These are phyloP conservation scores for Periphyllus acericola DNA, from an alignment of 2,888 invertebrate species.

Conservation along the genomic window DNA sequence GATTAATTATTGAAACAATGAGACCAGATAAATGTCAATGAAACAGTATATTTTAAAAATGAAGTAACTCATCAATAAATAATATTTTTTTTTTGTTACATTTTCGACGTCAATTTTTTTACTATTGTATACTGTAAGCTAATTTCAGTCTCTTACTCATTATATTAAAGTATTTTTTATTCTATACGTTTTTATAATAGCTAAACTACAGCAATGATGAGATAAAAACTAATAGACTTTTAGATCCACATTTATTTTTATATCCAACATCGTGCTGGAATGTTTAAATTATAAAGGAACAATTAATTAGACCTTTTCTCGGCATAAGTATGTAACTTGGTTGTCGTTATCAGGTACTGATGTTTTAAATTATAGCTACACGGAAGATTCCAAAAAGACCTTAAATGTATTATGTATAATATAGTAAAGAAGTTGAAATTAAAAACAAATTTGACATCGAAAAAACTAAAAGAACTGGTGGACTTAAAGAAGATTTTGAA, in stretches of 20 bases:
- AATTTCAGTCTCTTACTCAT: constrained; percentile 57
- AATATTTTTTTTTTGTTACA: neutral
- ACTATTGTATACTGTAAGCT: constrained; percentile 48
- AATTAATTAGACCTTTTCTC: constrained; percentile 4
- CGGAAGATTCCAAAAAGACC: constrained; percentile 25
- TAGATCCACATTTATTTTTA: constrained; percentile 7
- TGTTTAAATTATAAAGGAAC: constrained; percentile 41
- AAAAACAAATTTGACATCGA: constrained; percentile 20
- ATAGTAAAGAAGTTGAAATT: constrained; percentile 26
- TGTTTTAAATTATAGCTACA: constrained; percentile 40
- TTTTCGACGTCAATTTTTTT: constrained; percentile 15
- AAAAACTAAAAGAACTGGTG: constrained; percentile 13
- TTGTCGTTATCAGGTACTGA: constrained; percentile 26
- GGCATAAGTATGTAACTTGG: constrained; percentile 4
- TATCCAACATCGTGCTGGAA: constrained; percentile 37
- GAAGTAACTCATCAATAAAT: constrained; percentile 11
- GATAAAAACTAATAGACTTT: constrained; percentile 25
- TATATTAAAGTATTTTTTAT: constrained; percentile 56
- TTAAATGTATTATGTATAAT: constrained; percentile 14
- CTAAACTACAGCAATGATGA: constrained; percentile 15
- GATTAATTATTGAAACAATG: neutral
- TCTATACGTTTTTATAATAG: constrained; percentile 44
- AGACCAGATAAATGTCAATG: constrained; percentile 4
- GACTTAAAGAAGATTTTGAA: constrained; percentile 48
- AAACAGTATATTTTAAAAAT: neutral